Base-by-base conservation (phyloP, 2,113 vertebrate genomes). In the Regulus satrapa region DNA sequence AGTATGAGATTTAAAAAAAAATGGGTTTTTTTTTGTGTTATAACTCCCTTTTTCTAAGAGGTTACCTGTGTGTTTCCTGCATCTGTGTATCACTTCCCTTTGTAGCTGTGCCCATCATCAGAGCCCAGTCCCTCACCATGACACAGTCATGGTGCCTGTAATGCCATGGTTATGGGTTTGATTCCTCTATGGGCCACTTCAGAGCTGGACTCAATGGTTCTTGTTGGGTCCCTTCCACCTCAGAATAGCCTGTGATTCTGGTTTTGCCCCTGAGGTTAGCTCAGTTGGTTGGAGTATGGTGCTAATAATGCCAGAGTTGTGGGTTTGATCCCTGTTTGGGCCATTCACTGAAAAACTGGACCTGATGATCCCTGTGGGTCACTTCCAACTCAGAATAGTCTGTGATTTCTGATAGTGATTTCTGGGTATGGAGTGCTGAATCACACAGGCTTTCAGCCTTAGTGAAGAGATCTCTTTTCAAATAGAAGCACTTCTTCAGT, bases 91-190 rank as follows among this genome's bases (percentile, higher is more conserved):
- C 31, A 13, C 20, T 46, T 51, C 7, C 6, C 13, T 80, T 63
- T 38, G 55, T 24, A 68, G 25, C 6, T 34, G 15, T 31, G 41
- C 26, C 34, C 29, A 19, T 15, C 5, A 2, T 8, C 31, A 54
- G 13, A 24, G 23, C 16, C 31, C 26, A 78, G 43, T 2, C 14
- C 15, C 28, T 32, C 18, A 19, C 2, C 0, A 0, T 71, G 32
- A 10, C 31, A 64, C 18, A 55, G 15, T 4, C 34, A 32, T 4
- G 17, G 20, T 61, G 45, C 25, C 45, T 0, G 0, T 3, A 59
- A 29, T 0, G 1, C 31, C 31, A 51, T 9, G 24, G 4, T 0
- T 51, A 19, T 4, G 20, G 12, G 18, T 11, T 49, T 49, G 34
- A 48, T n/a, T 67, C 8, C 11, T 7, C 23, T 6, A 3, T n/a